Evolutionary conservation across 2,113 vertebrate species (phyloP).

Genomic region (Okapia johnstoni): DNA sequence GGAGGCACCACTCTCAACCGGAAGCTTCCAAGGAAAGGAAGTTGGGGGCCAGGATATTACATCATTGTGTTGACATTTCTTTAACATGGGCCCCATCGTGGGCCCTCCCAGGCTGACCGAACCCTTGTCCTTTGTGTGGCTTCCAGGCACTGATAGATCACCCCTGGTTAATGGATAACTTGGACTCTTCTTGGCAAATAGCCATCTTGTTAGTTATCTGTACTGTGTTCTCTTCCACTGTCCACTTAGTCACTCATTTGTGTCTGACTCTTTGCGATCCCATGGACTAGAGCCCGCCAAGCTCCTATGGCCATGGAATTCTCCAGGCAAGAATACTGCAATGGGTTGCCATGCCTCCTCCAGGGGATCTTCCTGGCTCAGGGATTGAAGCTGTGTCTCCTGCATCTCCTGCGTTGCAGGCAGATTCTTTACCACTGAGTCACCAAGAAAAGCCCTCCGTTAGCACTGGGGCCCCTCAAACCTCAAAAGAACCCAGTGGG

Average conservation of each 20-base stretch:
- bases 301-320: neutral
- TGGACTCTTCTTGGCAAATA: neutral
- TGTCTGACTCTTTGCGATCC: neutral
- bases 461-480: neutral
- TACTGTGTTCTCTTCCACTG: neutral
- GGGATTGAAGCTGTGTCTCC: neutral
- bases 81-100: fast-evolving
- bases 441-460: neutral
- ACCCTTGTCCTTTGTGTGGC: neutral
- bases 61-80: neutral
- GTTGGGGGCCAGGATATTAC: neutral
- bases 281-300: neutral
- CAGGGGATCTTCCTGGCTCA: neutral
- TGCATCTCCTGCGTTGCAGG: neutral
- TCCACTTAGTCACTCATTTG: neutral
- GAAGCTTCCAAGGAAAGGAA: neutral
- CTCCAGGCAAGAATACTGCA: neutral
- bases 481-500: neutral
- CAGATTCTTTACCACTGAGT: neutral
- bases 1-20: neutral
- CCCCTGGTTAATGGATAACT: neutral
- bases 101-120: neutral
- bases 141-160: conserved; percentile 20
- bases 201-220: neutral
- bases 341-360: neutral